Base-by-base conservation (phyloP, 2,888 invertebrate genomes). In the Cerastoderma edule region DNA sequence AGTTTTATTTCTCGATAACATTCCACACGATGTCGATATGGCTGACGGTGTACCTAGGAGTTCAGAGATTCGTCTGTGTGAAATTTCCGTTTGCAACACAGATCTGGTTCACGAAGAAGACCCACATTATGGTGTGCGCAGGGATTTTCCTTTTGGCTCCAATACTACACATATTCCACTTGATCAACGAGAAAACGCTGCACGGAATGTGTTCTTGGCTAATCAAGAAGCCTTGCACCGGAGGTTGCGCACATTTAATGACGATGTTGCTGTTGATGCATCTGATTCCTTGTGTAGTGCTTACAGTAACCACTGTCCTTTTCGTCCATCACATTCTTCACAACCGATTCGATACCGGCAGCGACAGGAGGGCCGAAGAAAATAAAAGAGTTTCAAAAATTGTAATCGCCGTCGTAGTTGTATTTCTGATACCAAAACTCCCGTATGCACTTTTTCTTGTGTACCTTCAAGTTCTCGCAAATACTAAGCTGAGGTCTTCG, bases 21-120 rank as follows among this genome's bases (percentile, higher is more conserved):
- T 83, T 82, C 30, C 80, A 83, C 50, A 79, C 79, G 2, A 56
- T 75, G 5, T 85, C 85, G 2, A 82, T 80, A 44, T 85, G 77
- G 78, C 67, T 83, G 30, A 85, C 83, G 16, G 44, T 78, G 8
- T 67, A 76, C 30, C 77, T 85, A 3, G 83, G 78, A 0, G 48
- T 82, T 28, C 85, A 83, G 27, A 66, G 82, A 1, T 83, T 67
- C 32, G 46, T 71, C 13, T 71, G 65, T 10, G 74, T 76, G 1
- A 33, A 54, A 1, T 56, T 33, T 27, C 80, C 80, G 13, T 71
- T 76, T 22, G 54, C 46, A 35, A 39, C 76, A 6, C 67, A 67
- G 22, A 39, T 13, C 19, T 30, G 50, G 54, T 67, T 72, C 48
- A 72, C 64, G n/a, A 27, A 28, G 0, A 6, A 22, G 22, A 72